A percentile compares a stretch with the other conserved stretches of the same genome.
Conservation (phyloP, 2,113 vertebrate species). For the Stegastes partitus region DNA sequence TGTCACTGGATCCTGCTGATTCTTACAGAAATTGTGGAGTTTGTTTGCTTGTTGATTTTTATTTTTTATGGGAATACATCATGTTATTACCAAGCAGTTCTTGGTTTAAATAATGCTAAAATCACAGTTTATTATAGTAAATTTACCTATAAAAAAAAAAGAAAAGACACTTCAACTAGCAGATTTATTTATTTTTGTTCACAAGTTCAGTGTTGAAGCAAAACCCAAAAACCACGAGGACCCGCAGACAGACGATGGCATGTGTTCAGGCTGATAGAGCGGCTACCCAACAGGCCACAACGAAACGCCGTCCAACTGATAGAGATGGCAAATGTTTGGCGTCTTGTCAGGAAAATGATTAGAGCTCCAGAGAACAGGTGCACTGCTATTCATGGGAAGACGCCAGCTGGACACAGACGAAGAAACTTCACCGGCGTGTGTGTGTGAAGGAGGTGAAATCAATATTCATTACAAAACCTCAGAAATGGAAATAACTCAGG, state of each 20-base stretch:
- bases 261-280: neutral
- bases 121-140: neutral
- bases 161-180: neutral
- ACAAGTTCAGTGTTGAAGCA: neutral
- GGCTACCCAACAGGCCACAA: neutral
- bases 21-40: too few species aligned
- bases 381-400: slow-evolving; percentile 40
- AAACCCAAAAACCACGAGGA: neutral
- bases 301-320: neutral
- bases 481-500: slow-evolving; percentile 24
- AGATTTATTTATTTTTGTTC: too few species aligned
- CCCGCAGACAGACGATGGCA: neutral
- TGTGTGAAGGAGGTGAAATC: neutral
- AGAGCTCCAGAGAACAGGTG: slow-evolving; percentile 41
- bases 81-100: neutral
- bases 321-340: slow-evolving; percentile 9
- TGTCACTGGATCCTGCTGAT: too few species aligned
- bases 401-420: slow-evolving; percentile 42
- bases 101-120: neutral
- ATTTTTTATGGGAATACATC: too few species aligned
- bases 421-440: slow-evolving; percentile 17
- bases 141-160: neutral
- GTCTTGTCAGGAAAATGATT: slow-evolving; percentile 42
- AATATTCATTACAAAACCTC: slow-evolving; percentile 4
- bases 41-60: neutral